A percentile compares a stretch with the other conserved stretches of the same genome.
These are phyloP conservation scores for Nemotelus pantherinus DNA, from an alignment of 2,888 invertebrate species.

Conservation along the genomic window DNA sequence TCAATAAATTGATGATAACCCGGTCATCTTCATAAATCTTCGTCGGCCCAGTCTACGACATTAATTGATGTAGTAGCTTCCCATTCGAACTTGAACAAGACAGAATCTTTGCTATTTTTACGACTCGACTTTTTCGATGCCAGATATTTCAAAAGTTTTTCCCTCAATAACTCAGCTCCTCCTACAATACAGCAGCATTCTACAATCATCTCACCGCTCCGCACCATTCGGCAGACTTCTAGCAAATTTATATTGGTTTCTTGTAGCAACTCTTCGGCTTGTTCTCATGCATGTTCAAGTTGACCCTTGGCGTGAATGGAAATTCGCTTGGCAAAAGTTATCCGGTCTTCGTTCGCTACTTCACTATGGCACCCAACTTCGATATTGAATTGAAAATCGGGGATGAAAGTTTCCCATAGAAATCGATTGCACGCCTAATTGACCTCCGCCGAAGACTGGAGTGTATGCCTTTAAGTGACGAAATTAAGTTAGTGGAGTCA, in stretches of 20 bases:
- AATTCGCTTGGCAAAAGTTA: conserved; percentile 43
- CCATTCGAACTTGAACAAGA: conserved; percentile 17
- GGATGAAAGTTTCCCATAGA: conserved; percentile 41
- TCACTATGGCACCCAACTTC: conserved; percentile 3
- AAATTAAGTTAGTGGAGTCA: conserved; percentile 41
- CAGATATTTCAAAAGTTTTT: conserved; percentile 33
- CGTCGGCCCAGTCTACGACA: conserved; percentile 17
- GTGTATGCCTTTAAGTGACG: conserved; percentile 40
- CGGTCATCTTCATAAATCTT: conserved; percentile 39
- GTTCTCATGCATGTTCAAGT: conserved; percentile 8
- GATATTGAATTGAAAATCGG: conserved; percentile 43
- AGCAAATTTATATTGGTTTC: conserved; percentile 30
- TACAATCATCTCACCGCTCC: not conserved
- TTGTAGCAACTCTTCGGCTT: conserved; percentile 21
- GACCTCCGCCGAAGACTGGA: conserved; percentile 37
- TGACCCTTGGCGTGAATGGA: conserved; percentile 35
- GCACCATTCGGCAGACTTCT: not conserved
- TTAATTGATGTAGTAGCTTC: conserved; percentile 40
- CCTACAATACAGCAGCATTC: not conserved
- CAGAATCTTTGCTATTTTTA: conserved; percentile 26
- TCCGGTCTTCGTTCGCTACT: not conserved
- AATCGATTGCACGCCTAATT: conserved; percentile 48
- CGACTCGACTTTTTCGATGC: conserved; percentile 27
- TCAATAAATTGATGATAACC: conserved; percentile 33
- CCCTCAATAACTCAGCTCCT: not conserved